These are phyloP conservation scores for Oreotrochilus melanogaster DNA, from an alignment of 2,113 vertebrate species.

Conservation along the genomic window DNA sequence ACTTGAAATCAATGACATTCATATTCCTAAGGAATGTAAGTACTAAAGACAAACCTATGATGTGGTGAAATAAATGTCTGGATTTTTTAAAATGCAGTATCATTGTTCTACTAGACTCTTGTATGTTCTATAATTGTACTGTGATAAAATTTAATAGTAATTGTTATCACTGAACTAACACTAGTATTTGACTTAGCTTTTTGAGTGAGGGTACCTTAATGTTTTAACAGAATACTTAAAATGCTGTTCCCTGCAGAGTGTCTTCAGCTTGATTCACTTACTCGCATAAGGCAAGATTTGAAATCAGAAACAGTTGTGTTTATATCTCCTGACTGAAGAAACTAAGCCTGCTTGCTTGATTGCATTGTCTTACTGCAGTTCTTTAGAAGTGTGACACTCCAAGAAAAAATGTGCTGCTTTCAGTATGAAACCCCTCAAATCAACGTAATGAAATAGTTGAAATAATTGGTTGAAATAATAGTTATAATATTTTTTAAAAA, in stretches of 20 bases:
- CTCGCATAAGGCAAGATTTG: background rate
- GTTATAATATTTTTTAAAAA: no score
- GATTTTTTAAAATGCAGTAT: background rate
- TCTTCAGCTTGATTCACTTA: background rate
- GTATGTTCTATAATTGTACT: background rate
- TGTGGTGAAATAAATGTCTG: background rate
- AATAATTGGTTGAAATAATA: no score
- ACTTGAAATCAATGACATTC: background rate
- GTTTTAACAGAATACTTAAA: background rate
- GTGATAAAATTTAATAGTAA: background rate
- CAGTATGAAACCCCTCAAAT: background rate
- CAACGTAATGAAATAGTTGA: background rate
- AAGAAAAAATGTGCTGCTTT: background rate
- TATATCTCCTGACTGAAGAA: background rate
- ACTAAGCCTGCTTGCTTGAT: background rate
- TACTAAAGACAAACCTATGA: background rate
- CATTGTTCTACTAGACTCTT: background rate
- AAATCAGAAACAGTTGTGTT: background rate
- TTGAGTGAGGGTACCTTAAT: background rate
- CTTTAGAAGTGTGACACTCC: background rate
- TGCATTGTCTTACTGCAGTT: background rate
- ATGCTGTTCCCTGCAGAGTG: background rate
- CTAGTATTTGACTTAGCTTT: background rate
- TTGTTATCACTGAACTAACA: background rate
- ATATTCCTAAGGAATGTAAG: background rate